Percentiles rank a stretch among this genome's conserved stretches.
Conservation (phyloP, 37 sponge, comb jelly and placozoan species). For the Halisarca cf. caerulea region DNA sequence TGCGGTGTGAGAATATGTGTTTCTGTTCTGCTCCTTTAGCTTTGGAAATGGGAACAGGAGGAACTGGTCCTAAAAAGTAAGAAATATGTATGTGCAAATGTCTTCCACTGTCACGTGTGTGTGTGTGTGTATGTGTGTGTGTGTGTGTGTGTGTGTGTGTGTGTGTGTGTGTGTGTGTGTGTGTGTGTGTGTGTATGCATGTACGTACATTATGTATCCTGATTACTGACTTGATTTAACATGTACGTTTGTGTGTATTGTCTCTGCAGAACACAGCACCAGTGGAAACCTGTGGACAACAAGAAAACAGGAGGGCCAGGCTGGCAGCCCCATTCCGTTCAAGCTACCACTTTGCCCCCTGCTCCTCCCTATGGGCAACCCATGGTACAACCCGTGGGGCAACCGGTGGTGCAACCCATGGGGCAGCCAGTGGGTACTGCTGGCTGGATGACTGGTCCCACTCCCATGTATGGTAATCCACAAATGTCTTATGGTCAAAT, state of each 20-base stretch:
- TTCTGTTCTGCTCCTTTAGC: not conserved
- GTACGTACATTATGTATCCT: not conserved
- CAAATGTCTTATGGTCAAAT: not conserved
- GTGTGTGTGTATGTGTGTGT: not conserved
- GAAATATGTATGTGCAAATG: too few relatives aligned
- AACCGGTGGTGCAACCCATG: not conserved
- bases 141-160: not conserved
- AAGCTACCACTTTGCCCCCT: slow-evolving; percentile 34
- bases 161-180: not conserved
- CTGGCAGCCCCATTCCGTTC: slow-evolving; percentile 22
- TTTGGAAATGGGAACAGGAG: not conserved
- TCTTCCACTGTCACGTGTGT: too few relatives aligned
- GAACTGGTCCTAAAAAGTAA: not conserved
- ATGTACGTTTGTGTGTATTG: too few relatives aligned
- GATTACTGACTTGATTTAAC: not conserved
- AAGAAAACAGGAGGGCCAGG: slow-evolving; percentile 67
- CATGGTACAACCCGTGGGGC: not conserved
- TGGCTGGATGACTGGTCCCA: not conserved
- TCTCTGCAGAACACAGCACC: slow-evolving; percentile 46
- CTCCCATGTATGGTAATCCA: not conserved
- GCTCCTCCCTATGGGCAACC: not conserved
- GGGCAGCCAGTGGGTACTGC: not conserved
- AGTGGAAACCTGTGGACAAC: slow-evolving; percentile 51
- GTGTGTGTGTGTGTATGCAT: not conserved
- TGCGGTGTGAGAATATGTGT: not conserved